A percentile compares a stretch with the other conserved stretches of the same genome.
These are phyloP conservation scores for Gavialis gangeticus DNA, from an alignment of 2,113 vertebrate genomes.

Conservation along the genomic window DNA sequence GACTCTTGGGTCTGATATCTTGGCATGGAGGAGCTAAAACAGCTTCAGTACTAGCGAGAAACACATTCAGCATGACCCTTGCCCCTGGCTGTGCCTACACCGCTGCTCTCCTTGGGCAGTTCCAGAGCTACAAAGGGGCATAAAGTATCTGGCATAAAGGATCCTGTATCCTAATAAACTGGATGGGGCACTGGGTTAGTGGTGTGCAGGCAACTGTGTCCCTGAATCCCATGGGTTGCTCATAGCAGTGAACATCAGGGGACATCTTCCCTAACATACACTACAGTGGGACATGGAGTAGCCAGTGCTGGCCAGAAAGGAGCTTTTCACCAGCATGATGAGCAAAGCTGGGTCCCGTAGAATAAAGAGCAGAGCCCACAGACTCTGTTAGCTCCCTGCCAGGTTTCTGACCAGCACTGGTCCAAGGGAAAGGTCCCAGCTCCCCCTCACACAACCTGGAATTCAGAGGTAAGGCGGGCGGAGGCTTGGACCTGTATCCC, in stretches of 20 bases:
- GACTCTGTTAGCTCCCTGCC: neutral
- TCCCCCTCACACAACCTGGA: neutral
- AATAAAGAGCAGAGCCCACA: neutral
- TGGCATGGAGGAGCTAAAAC: neutral
- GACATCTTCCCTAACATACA: neutral
- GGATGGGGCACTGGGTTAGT: neutral
- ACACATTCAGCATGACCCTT: neutral
- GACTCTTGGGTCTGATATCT: neutral
- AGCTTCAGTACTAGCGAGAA: neutral
- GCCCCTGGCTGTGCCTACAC: neutral
- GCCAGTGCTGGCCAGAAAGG: neutral
- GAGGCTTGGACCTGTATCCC: no score
- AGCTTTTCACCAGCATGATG: neutral
- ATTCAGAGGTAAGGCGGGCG: neutral
- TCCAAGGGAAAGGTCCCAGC: neutral
- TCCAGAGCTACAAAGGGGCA: neutral
- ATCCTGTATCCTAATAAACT: neutral
- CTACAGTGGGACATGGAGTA: no score
- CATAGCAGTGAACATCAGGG: neutral
- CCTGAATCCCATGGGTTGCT: neutral
- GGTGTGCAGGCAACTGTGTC: neutral
- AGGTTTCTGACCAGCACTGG: neutral
- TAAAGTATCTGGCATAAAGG: neutral
- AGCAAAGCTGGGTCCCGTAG: no score
- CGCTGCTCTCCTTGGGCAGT: neutral